A percentile compares a stretch with the other conserved stretches of the same genome.
These are phyloP conservation scores for Lepetodrilus schrolli DNA, from an alignment of 2,888 invertebrate species.

Conservation along the genomic window DNA sequence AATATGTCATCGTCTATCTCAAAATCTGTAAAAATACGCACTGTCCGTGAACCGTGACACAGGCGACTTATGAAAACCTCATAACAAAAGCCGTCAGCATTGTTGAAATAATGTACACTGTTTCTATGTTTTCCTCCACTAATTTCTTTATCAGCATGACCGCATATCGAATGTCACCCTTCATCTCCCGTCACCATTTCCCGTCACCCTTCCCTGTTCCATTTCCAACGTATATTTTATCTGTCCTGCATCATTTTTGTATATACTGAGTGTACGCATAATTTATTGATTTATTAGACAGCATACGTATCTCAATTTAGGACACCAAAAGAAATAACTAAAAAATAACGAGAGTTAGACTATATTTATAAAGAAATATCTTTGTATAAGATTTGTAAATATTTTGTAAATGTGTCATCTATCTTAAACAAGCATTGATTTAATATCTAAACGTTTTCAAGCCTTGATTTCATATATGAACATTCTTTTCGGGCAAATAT, in stretches of 20 bases:
- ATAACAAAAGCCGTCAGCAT: constrained; percentile 4
- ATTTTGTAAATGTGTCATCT: too few species aligned
- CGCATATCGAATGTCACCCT: not conserved
- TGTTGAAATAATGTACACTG: constrained; percentile 14
- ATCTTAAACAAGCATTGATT: too few species aligned
- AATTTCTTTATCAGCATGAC: constrained; percentile 19
- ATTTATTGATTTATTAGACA: not conserved
- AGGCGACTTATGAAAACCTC: constrained; percentile 4
- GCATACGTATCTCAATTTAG: not conserved
- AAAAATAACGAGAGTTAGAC: too few species aligned
- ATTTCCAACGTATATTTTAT: not conserved
- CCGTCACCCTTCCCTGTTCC: not conserved
- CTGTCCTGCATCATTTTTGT: not conserved
- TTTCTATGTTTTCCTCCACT: not conserved
- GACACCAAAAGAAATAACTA: too few species aligned
- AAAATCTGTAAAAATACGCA: constrained; percentile 2
- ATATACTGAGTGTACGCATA: not conserved
- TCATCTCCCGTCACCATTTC: not conserved
- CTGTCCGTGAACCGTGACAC: not conserved
- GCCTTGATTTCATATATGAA: too few species aligned
- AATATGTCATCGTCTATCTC: not conserved
- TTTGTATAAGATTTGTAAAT: too few species aligned
- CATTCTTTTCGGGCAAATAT: too few species aligned
- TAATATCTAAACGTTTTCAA: too few species aligned
- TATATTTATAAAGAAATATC: too few species aligned